phyloP scores from a whole-genome alignment of 1,140 invertebrate genomes.

The Bombus huntii region DNA sequence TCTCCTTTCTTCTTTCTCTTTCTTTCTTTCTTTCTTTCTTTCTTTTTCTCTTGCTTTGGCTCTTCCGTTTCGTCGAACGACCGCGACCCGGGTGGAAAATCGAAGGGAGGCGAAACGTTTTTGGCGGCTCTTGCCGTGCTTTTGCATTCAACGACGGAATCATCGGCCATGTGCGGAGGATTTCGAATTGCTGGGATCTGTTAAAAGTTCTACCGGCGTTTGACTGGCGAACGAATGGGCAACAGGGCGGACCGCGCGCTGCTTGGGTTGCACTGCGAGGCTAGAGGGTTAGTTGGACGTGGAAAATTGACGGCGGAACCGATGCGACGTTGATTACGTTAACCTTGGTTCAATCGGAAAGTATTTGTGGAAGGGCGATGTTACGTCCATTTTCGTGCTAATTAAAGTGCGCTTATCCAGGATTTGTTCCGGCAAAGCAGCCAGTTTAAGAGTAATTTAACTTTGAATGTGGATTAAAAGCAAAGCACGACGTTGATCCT shows the following conservation, averaged over 20 bases:
- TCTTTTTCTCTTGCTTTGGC: neutral
- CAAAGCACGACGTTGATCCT: conserved; percentile 48
- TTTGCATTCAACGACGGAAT: neutral
- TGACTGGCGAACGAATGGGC: neutral
- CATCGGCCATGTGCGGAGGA: neutral
- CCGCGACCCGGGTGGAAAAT: neutral
- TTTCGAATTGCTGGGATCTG: neutral
- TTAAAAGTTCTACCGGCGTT: neutral
- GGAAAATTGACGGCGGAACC: conserved; percentile 32
- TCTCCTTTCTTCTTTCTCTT: rapidly evolving
- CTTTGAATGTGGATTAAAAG: conserved; percentile 54
- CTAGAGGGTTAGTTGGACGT: conserved; percentile 15
- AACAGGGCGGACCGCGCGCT: no score
- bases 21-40: neutral
- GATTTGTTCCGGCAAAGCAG: conserved; percentile 37
- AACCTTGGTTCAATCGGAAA: conserved; percentile 55
- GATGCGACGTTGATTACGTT: conserved; percentile 38
- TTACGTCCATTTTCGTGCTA: conserved; percentile 42
- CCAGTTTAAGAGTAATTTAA: conserved; percentile 50
- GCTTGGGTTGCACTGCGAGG: neutral
- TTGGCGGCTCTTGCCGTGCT: rapidly evolving
- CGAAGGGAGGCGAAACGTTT: neutral
- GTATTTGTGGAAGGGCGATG: conserved; percentile 51
- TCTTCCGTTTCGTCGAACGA: neutral
- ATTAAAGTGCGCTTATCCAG: conserved; percentile 55